Conservation (phyloP, 2,113 vertebrate genomes). For the Eonycteris spelaea region DNA sequence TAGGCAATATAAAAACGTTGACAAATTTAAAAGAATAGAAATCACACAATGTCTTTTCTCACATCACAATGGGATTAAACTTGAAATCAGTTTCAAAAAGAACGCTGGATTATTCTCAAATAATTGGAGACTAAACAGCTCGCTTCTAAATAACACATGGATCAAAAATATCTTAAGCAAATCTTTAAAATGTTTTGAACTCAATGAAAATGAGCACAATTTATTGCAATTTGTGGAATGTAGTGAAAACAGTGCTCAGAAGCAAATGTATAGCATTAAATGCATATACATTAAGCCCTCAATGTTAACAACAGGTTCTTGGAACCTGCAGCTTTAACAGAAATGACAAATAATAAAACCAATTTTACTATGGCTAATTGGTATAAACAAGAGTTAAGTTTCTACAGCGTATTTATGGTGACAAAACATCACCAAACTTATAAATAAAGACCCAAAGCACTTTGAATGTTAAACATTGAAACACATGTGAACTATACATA, state of each 20-base stretch:
- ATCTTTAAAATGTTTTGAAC: neutral
- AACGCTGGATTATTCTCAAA: neutral
- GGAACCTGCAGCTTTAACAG: neutral
- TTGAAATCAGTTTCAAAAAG: neutral
- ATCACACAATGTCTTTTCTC: neutral
- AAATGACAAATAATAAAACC: neutral
- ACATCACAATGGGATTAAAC: neutral
- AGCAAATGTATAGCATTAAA: neutral
- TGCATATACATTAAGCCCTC: neutral
- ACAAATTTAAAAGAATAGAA: neutral
- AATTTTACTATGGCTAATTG: neutral
- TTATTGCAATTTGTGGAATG: neutral
- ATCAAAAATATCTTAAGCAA: neutral
- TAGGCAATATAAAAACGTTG: neutral
- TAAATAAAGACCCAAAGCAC: neutral
- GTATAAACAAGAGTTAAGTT: no score
- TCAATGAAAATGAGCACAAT: neutral
- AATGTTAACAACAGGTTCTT: neutral
- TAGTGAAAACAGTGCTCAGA: neutral
- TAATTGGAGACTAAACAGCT: neutral
- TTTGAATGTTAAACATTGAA: neutral
- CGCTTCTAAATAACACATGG: neutral
- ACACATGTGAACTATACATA: neutral
- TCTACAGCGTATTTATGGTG: neutral
- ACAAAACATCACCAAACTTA: neutral